Evolutionary conservation across 2,888 invertebrate genomes (phyloP).

Genomic region (Monochamus alternatus): DNA sequence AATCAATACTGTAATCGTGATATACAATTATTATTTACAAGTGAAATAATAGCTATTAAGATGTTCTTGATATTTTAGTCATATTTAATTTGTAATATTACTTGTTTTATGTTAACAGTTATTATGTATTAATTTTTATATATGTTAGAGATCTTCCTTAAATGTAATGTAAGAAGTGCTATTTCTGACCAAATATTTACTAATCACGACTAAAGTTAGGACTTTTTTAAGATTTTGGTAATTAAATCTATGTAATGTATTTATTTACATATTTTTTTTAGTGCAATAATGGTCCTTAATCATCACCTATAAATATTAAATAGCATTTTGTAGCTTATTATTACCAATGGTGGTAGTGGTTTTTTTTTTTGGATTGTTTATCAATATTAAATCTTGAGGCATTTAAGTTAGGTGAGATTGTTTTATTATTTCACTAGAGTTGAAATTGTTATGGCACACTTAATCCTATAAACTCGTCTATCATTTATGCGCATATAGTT

Average conservation of each 20-base stretch:
- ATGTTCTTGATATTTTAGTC: conserved; percentile 2
- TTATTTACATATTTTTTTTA: neutral
- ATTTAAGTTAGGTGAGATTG: neutral
- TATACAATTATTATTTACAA: too few relatives aligned
- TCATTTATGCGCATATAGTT: conserved; percentile 18
- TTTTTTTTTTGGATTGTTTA: conserved; percentile 6
- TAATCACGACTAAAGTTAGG: neutral
- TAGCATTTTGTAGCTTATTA: neutral
- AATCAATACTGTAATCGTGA: too few relatives aligned
- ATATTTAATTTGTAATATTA: conserved; percentile 8
- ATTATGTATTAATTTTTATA: conserved; percentile 3
- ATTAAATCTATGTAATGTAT: neutral
- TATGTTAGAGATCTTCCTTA: conserved; percentile 9
- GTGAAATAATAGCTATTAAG: neutral
- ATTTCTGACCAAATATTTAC: conserved; percentile 17
- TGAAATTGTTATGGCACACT: conserved; percentile 16
- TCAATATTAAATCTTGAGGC: neutral
- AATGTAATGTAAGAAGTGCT: neutral
- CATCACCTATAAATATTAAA: neutral
- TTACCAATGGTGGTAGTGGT: neutral
- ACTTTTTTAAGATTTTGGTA: neutral
- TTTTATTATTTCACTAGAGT: neutral
- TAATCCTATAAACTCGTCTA: conserved; percentile 9
- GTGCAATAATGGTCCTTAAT: neutral
- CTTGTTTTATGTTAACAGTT: conserved; percentile 13